Evolutionary conservation across 2,113 vertebrate genomes (phyloP), one percentile per base, ranked within the genome.

Genomic region (Spheniscus mendiculus): DNA sequence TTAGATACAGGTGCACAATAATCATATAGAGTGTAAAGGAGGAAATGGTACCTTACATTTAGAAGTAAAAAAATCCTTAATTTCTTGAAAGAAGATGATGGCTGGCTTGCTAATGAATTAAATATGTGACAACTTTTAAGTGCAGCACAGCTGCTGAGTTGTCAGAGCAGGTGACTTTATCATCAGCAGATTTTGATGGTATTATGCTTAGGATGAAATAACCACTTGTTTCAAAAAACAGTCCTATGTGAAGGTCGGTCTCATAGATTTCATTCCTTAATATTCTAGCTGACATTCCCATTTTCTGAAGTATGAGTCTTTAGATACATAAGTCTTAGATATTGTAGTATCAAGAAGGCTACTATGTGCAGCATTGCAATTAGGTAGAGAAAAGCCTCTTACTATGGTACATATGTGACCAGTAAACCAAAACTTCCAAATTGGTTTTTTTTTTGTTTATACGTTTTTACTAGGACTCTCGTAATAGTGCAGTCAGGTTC

Each of bases 221-320:
- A 97, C 70, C 83, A 73, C 85, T 92, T 95, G 63, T 93, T 97
- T 94, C 70, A 92, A 96, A 97, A 92, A 92, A 62, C 69, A 86
- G 44, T 22, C 86, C 82, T 94, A 89, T 65, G 74, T 97, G 97
- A 98, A 97, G 84, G 73, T 97, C 25, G 11, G 72, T 92, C 88
- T 97, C 94, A 96, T 97, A 96, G 93, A 92, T 97, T 98, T 98
- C 78, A 80, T 97, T 98, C 85, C 97, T 97, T 97, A 97, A 96
- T 96, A 97, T 98, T 98, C 91, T 95, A 89, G 89, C 82, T 97
- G 93, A 96, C 96, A 92, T 96, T 97, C 91, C 89, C 87, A 96
- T 98, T 98, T 98, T 97, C 95, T 98, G 94, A 98, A 98, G 93
- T 87, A 59, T 97, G 95, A 88, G 93, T 89, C 81, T 97, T 97